These are phyloP conservation scores for Amphipoea lucens DNA, from an alignment of 2,888 invertebrate genomes.

Conservation along the genomic window DNA sequence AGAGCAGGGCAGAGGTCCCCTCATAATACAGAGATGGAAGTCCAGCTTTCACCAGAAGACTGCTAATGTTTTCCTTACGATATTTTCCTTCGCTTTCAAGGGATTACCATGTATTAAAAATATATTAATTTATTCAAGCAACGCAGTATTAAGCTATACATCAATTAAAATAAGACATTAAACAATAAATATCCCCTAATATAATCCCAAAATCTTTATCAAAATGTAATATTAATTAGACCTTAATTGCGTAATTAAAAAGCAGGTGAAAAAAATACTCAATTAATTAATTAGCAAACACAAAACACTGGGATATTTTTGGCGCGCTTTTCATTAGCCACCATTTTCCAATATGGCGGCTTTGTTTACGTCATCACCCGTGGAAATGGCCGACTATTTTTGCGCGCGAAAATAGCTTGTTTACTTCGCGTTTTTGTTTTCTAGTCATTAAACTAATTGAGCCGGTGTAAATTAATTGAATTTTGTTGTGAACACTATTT, in stretches of 20 bases:
- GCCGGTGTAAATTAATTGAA: constrained; percentile 42
- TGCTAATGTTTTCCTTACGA: neutral
- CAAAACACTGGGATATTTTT: constrained; percentile 59
- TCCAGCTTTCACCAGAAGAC: neutral
- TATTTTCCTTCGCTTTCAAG: neutral
- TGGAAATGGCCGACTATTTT: constrained; percentile 62
- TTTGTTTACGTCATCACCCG: constrained; percentile 63
- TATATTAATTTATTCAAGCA: neutral
- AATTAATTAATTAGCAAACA: constrained; percentile 58
- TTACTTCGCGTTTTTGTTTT: constrained; percentile 62
- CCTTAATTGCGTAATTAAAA: constrained; percentile 44
- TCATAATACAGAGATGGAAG: neutral
- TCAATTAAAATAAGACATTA: constrained; percentile 12
- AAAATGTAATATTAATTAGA: constrained; percentile 35
- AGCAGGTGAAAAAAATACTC: constrained; percentile 37
- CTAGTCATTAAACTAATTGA: constrained; percentile 60
- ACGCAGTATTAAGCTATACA: neutral
- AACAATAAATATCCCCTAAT: constrained; percentile 25
- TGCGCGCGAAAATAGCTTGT: constrained; percentile 61
- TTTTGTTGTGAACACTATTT: constrained; percentile 27
- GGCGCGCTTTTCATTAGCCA: constrained; percentile 57
- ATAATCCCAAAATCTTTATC: constrained; percentile 19
- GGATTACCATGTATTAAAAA: neutral
- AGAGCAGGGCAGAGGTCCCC: no score
- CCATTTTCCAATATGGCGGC: constrained; percentile 64